Conservation (phyloP, 2,888 invertebrate genomes). For the Caenorhabditis auriculariae region DNA sequence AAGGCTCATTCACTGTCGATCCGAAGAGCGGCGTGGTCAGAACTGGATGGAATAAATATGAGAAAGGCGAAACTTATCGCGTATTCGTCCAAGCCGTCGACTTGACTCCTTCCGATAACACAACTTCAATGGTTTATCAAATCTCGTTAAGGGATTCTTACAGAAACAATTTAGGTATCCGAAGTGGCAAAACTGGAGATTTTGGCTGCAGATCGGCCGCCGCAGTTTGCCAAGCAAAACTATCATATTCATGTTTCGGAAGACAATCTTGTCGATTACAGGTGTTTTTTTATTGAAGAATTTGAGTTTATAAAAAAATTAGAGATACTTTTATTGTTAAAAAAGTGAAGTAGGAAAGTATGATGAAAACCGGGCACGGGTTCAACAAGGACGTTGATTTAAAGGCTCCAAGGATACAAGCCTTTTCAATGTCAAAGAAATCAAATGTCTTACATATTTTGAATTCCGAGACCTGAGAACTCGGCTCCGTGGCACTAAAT, state of each 20-base stretch:
- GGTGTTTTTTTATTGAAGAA: constrained; percentile 25
- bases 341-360: too few species aligned
- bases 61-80: constrained; percentile 36
- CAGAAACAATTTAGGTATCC: constrained; percentile 21
- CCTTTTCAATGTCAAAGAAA: background rate
- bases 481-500: too few species aligned
- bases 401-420: too few species aligned
- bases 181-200: constrained; percentile 63
- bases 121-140: constrained; percentile 10
- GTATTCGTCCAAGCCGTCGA: constrained; percentile 55
- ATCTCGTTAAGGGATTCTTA: background rate
- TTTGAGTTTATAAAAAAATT: background rate
- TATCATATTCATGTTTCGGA: constrained; percentile 95
- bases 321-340: constrained; percentile 49
- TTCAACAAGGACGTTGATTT: too few species aligned
- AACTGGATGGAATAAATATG: constrained; percentile 47
- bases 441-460: background rate
- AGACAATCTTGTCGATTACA: constrained; percentile 90
- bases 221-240: constrained; percentile 92
- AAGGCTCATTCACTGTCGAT: constrained; percentile 55
- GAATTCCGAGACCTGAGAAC: too few species aligned
- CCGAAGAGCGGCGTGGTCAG: constrained; percentile 49
- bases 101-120: constrained; percentile 33
- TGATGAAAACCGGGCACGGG: too few species aligned
- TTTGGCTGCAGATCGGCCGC: constrained; percentile 80